Conservation (phyloP, 2,888 invertebrate species). For the Drosophila hamatofila region DNA sequence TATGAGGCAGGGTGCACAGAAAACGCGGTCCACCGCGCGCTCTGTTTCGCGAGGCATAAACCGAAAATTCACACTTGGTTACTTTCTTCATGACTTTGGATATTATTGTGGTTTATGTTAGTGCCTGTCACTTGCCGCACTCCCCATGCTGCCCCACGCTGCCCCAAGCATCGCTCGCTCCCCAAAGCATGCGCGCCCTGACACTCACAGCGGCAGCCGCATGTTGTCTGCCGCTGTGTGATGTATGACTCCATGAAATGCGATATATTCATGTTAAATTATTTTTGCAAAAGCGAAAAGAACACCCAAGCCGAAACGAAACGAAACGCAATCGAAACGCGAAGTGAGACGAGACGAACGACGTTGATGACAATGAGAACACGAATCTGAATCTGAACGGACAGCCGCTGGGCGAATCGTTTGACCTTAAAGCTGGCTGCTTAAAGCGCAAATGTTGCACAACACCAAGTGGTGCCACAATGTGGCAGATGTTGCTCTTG, state of each 20-base stretch:
- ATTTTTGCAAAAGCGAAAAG: slow-evolving; percentile 41
- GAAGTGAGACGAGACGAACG: slow-evolving; percentile 9
- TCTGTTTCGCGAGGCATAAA: slow-evolving; percentile 72
- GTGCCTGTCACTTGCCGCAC: slow-evolving; percentile 72
- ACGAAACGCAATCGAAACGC: slow-evolving; percentile 26
- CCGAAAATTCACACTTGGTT: slow-evolving; percentile 79
- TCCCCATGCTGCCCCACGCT: slow-evolving; percentile 3
- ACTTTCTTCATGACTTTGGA: slow-evolving; percentile 81
- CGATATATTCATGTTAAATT: slow-evolving; percentile 81
- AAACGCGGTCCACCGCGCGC: slow-evolving; percentile 25
- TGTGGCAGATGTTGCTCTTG: slow-evolving; percentile 29
- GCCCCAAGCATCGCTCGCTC: background rate
- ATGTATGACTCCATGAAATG: slow-evolving; percentile 79
- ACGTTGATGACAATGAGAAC: slow-evolving; percentile 8
- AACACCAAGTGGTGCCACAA: slow-evolving; percentile 35
- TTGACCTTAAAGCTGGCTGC: slow-evolving; percentile 28
- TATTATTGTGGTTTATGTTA: slow-evolving; percentile 80
- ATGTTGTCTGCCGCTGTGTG: slow-evolving; percentile 63
- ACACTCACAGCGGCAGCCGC: slow-evolving; percentile 32
- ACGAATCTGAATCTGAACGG: background rate
- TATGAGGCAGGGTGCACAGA: slow-evolving; percentile 41
- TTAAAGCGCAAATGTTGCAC: slow-evolving; percentile 23
- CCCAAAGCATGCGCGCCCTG: slow-evolving; percentile 24
- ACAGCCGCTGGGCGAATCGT: background rate
- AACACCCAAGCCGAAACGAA: slow-evolving; percentile 15